Conservation (phyloP, 2,888 invertebrate species). For the Steromphala cineraria region DNA sequence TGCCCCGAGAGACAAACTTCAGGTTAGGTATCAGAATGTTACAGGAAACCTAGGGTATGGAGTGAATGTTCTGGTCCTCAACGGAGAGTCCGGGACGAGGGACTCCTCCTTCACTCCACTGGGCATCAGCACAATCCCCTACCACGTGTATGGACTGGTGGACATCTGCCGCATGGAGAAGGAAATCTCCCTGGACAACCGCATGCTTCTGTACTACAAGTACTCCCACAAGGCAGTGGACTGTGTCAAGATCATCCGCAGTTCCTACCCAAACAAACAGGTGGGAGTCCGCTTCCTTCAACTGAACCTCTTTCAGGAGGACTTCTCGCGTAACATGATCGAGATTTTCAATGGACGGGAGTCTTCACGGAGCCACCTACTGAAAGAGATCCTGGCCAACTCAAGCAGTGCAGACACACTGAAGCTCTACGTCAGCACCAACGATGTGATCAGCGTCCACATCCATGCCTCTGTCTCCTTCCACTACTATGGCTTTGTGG, state of each 20-base stretch:
- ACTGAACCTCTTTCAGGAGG: slow-evolving; percentile 72
- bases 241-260: slow-evolving; percentile 96
- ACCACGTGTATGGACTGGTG: slow-evolving; percentile 93
- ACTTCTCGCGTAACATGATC: slow-evolving; percentile 83
- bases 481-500: slow-evolving; percentile 93
- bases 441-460: slow-evolving; percentile 84
- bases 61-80: slow-evolving; percentile 90
- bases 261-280: slow-evolving; percentile 85
- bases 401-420: slow-evolving; percentile 50
- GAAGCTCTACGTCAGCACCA: slow-evolving; percentile 57
- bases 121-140: slow-evolving; percentile 84
- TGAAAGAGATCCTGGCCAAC: slow-evolving; percentile 59
- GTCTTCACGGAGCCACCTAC: slow-evolving; percentile 79
- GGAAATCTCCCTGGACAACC: slow-evolving; percentile 90
- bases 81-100: slow-evolving; percentile 87
- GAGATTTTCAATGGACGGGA: slow-evolving; percentile 94
- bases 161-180: slow-evolving; percentile 98
- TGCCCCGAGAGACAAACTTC: slow-evolving; percentile 86
- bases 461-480: slow-evolving; percentile 96
- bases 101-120: slow-evolving; percentile 90
- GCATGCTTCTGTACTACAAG: slow-evolving; percentile 94
- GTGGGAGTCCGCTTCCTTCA: slow-evolving; percentile 84
- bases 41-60: slow-evolving; percentile 90
- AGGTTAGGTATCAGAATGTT: slow-evolving; percentile 76
- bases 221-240: slow-evolving; percentile 97